A percentile compares a stretch with the other conserved stretches of the same genome.
Conservation (phyloP, 2,888 invertebrate species). For the Bursaphelenchus okinawaensis region DNA sequence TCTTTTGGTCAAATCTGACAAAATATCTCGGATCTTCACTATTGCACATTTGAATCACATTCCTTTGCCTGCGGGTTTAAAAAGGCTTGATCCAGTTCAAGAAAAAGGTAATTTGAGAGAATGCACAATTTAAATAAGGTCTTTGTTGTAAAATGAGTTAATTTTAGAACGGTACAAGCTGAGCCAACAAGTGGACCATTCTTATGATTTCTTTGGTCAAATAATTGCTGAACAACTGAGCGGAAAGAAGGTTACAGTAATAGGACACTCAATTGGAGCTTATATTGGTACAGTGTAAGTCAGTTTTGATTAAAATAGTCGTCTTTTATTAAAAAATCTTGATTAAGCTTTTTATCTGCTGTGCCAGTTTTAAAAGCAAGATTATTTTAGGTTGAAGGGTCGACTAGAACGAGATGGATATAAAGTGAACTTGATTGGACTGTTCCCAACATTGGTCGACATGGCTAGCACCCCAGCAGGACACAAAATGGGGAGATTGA, state of each 20-base stretch:
- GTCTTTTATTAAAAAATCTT: slow-evolving; percentile 1
- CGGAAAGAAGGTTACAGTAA: slow-evolving; percentile 25
- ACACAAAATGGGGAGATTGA: slow-evolving; percentile 30
- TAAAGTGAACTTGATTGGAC: slow-evolving; percentile 24
- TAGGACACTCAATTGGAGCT: slow-evolving; percentile 48
- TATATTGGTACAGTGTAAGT: slow-evolving; percentile 22
- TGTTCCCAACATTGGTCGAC: slow-evolving; percentile 49
- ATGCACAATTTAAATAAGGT: neutral
- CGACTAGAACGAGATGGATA: slow-evolving; percentile 13
- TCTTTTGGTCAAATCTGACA: slow-evolving; percentile 26
- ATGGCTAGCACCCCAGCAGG: slow-evolving; percentile 50
- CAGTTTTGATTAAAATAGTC: neutral
- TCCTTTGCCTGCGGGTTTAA: slow-evolving; percentile 35
- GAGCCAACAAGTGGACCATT: slow-evolving; percentile 44
- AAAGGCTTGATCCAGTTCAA: neutral
- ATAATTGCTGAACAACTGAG: slow-evolving; percentile 26
- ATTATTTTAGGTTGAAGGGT: slow-evolving; percentile 10
- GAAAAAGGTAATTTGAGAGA: neutral
- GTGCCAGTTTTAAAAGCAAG: too few relatives aligned
- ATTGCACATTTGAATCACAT: slow-evolving; percentile 50
- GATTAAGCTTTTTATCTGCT: neutral
- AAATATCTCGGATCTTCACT: slow-evolving; percentile 13
- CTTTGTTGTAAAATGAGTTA: too few relatives aligned
- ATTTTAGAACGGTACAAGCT: slow-evolving; percentile 41
- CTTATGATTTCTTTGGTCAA: slow-evolving; percentile 40